Base-by-base conservation (phyloP, 2,113 vertebrate species). In the Trogon surrucura region DNA sequence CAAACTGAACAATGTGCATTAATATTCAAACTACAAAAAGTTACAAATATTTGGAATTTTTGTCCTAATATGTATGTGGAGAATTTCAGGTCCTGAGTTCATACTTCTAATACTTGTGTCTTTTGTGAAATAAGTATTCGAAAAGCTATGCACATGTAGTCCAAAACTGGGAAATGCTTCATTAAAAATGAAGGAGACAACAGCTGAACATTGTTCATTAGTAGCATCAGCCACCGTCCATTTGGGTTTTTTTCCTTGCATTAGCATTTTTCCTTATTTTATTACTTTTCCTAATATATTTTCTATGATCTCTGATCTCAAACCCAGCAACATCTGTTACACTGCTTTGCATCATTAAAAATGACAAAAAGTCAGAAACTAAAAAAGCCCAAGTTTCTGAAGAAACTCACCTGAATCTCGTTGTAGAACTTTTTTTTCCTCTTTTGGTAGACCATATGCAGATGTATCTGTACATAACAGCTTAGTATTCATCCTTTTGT, bases 291-390 rank as follows among this genome's bases (percentile, higher is more conserved):
- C 60, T 50, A 51, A 32, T 70, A 13, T 45, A 36, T 90, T 78
- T 67, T 86, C 57, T 90, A 56, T 60, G 34, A 86, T 84, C 65
- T 88, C 53, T 86, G 56, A 81, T 75, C 73, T 88, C 73, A 89
- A 92, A 93, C 36, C 29, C 29, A 88, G 82, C 36, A 90, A 79
- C 65, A 94, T 69, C 80, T 96, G 80, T 67, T 85, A 65, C 12
- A 21, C 45, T 64, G 16, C 41, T 86, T 90, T 69, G 65, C 30
- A 20, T 61, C 61, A 64, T 47, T 77, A 90, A 91, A 95, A 88
- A 88, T 44, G 25, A 91, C 69, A 91, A 88, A 91, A 90, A 30
- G 32, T 79, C 72, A 64, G 61, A 45, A 95, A 88, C 67, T 50
- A 88, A 47, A 85, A 36, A 81, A 73, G 6, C 30, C 57, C 26